Evolutionary conservation across 1,140 invertebrate species (phyloP).

Genomic region (Belonocnema kinseyi): DNA sequence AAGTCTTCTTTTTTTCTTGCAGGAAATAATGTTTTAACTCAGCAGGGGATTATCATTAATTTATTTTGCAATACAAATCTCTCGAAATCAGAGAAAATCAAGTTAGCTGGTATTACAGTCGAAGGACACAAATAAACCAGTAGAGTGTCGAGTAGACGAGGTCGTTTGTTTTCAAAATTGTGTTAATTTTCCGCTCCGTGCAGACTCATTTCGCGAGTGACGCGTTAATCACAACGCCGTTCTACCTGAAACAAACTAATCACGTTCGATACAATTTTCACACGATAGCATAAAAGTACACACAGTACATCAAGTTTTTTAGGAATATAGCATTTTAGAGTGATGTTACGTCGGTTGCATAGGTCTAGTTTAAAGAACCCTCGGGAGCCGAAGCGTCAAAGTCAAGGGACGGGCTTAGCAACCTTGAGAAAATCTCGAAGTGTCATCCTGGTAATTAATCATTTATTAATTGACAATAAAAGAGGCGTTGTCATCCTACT

Average conservation of each 20-base stretch:
- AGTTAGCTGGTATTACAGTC: slow-evolving; percentile 10
- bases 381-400: slow-evolving; percentile 34
- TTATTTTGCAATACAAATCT: slow-evolving; percentile 3
- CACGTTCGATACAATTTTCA: slow-evolving; percentile 40
- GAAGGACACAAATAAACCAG: slow-evolving; percentile 18
- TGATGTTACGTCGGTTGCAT: slow-evolving; percentile 1
- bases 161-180: slow-evolving; percentile 71
- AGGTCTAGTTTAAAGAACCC: background rate
- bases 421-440: slow-evolving; percentile 58
- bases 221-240: slow-evolving; percentile 67
- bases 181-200: slow-evolving; percentile 68
- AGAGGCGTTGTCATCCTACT: slow-evolving; percentile 60
- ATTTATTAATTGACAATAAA: slow-evolving; percentile 71
- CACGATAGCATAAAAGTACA: slow-evolving; percentile 46
- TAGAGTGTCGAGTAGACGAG: slow-evolving; percentile 46
- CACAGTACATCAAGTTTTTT: slow-evolving; percentile 46
- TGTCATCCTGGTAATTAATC: slow-evolving; percentile 70
- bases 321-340: slow-evolving; percentile 50
- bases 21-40: slow-evolving; percentile 5
- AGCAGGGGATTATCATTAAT: background rate
- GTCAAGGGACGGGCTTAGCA: slow-evolving; percentile 53
- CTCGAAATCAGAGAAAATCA: background rate
- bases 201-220: slow-evolving; percentile 69
- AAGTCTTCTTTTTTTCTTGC: background rate
- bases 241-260: slow-evolving; percentile 26